phyloP scores from a whole-genome alignment of 1,140 invertebrate species.

The Dysdera silvatica region DNA sequence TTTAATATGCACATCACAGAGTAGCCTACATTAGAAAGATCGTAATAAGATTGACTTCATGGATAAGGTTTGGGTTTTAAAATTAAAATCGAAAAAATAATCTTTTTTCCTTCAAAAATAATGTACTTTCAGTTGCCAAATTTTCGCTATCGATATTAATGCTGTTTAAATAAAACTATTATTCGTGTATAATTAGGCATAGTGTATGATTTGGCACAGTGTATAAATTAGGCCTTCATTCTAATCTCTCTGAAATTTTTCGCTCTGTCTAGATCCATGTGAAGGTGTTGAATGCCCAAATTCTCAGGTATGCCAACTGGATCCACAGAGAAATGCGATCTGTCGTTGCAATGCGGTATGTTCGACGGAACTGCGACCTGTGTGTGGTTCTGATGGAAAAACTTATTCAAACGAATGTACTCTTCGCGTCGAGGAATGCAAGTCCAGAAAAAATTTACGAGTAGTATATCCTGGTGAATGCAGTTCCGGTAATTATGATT shows the following conservation, averaged over 20 bases:
- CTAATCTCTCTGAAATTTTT: conserved; percentile 5
- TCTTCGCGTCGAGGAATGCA: conserved; percentile 64
- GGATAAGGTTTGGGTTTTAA: no score
- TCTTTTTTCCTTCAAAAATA: no score
- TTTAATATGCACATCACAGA: no score
- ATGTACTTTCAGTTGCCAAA: no score
- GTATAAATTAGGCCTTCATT: not conserved
- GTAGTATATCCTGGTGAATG: conserved; percentile 72
- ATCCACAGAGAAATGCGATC: conserved; percentile 61
- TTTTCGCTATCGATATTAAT: no score
- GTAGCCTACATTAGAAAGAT: no score
- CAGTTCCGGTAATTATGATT: conserved; percentile 59
- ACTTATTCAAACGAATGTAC: conserved; percentile 80
- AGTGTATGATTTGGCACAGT: not conserved
- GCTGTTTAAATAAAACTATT: no score
- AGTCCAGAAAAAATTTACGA: conserved; percentile 58
- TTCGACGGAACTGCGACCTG: conserved; percentile 64
- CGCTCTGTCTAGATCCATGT: conserved; percentile 63
- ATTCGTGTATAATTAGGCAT: not conserved
- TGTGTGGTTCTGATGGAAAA: conserved; percentile 70
- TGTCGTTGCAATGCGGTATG: conserved; percentile 73
- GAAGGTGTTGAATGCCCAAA: conserved; percentile 61
- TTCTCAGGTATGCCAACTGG: conserved; percentile 73
- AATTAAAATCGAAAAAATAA: no score
- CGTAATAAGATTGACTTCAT: no score